Percentiles rank a stretch among this genome's conserved stretches.
These are phyloP conservation scores for Trilocha varians DNA, from an alignment of 2,888 invertebrate species.

Conservation along the genomic window DNA sequence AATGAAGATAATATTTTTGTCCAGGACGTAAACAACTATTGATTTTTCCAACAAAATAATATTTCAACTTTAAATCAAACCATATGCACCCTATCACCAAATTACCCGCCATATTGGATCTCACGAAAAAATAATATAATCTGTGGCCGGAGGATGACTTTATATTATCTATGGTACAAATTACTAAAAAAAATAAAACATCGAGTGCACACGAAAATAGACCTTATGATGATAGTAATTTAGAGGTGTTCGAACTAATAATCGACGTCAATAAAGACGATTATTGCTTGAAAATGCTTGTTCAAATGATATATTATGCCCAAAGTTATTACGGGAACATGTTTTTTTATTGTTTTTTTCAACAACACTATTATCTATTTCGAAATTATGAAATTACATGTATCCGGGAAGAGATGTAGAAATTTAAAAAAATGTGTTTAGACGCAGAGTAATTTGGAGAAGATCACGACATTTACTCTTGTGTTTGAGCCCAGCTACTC, in stretches of 20 bases:
- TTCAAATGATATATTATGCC: background rate
- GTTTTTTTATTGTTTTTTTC: background rate
- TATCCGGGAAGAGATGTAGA: too few relatives aligned
- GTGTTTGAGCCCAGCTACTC: too few relatives aligned
- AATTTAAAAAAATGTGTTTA: too few relatives aligned
- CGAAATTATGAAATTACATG: background rate
- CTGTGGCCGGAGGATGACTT: slow-evolving; percentile 59
- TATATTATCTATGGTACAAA: slow-evolving; percentile 51
- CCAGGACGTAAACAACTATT: too few relatives aligned
- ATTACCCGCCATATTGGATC: slow-evolving; percentile 53
- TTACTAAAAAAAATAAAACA: background rate
- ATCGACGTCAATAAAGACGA: background rate
- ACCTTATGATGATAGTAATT: background rate
- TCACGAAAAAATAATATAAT: slow-evolving; percentile 44
- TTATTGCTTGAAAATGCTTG: background rate
- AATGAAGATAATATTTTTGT: too few relatives aligned
- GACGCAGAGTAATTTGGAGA: too few relatives aligned
- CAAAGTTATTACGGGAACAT: background rate
- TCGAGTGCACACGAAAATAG: background rate
- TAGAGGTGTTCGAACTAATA: background rate
- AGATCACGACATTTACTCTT: too few relatives aligned
- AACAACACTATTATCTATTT: background rate
- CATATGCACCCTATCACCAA: slow-evolving; percentile 30
- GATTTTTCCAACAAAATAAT: too few relatives aligned
- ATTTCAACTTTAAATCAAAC: too few relatives aligned